A percentile compares a stretch with the other conserved stretches of the same genome.
Conservation (phyloP, 2,888 invertebrate genomes). For the Cryptocephalus moraei region DNA sequence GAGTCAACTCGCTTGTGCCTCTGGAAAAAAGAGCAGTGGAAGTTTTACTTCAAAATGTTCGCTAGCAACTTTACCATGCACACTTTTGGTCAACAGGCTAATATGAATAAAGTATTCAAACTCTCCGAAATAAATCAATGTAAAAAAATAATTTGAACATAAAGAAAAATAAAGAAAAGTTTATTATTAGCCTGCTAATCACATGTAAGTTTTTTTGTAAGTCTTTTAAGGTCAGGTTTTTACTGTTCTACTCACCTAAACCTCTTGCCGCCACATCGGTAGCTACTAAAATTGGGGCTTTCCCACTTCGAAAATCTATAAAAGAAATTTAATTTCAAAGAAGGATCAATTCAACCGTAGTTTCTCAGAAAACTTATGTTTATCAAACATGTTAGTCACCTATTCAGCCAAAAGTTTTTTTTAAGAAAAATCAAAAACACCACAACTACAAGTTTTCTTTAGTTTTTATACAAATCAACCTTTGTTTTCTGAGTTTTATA, state of each 20-base stretch:
- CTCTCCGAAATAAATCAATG: neutral
- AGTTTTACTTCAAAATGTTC: slow-evolving; percentile 28
- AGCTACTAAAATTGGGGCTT: slow-evolving; percentile 82
- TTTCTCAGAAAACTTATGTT: too few relatives aligned
- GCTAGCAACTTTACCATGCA: slow-evolving; percentile 23
- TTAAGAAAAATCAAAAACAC: too few relatives aligned
- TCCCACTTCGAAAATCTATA: slow-evolving; percentile 74
- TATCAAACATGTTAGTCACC: too few relatives aligned
- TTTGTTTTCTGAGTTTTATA: too few relatives aligned
- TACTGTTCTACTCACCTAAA: slow-evolving; percentile 59
- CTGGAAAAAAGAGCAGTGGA: slow-evolving; percentile 39
- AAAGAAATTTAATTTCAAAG: slow-evolving; percentile 24
- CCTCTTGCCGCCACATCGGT: slow-evolving; percentile 93
- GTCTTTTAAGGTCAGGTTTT: neutral
- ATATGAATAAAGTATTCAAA: slow-evolving; percentile 13
- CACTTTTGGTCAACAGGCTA: slow-evolving; percentile 32
- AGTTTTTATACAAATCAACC: too few relatives aligned
- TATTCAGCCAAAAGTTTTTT: too few relatives aligned
- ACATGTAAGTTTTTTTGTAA: neutral
- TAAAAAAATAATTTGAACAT: neutral
- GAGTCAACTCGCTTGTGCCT: slow-evolving; percentile 39
- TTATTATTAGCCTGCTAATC: slow-evolving; percentile 29
- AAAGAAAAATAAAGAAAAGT: slow-evolving; percentile 7
- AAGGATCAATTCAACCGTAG: neutral
- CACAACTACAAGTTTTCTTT: too few relatives aligned